Evolutionary conservation across 2,888 invertebrate genomes (phyloP).

Genomic region (Leptopterna dolabrata): DNA sequence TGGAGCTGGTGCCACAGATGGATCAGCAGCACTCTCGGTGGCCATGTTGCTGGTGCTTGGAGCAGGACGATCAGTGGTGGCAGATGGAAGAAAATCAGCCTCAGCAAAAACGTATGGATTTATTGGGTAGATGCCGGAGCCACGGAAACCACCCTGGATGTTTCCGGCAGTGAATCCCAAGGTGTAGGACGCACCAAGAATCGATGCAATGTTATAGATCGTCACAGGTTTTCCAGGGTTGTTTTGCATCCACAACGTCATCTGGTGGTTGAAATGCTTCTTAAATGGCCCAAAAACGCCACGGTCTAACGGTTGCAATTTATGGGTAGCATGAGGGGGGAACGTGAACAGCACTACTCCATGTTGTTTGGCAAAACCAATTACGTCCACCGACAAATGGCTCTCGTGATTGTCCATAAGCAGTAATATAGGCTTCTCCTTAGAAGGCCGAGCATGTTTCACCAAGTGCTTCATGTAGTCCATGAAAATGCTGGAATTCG

Average conservation of each 20-base stretch:
- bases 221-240: background rate
- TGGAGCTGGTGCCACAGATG: no score
- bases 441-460: no score
- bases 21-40: no score
- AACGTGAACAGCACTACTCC: conserved; percentile 16
- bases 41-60: no score
- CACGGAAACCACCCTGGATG: no score
- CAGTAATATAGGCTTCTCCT: background rate
- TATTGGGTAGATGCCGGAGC: no score
- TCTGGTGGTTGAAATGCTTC: background rate
- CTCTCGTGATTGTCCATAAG: background rate
- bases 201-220: background rate
- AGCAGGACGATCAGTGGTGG: no score
- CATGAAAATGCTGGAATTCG: conserved; percentile 58
- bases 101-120: no score
- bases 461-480: conserved; percentile 52
- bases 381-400: background rate
- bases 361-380: background rate
- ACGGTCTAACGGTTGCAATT: background rate
- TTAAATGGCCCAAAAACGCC: background rate
- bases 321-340: background rate
- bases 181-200: background rate
- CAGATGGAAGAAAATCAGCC: no score
- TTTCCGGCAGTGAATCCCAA: background rate
- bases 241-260: background rate